Percentiles rank a stretch among this genome's conserved stretches.
Conservation (phyloP, 2,113 vertebrate genomes). For the Mormoops blainvillei region DNA sequence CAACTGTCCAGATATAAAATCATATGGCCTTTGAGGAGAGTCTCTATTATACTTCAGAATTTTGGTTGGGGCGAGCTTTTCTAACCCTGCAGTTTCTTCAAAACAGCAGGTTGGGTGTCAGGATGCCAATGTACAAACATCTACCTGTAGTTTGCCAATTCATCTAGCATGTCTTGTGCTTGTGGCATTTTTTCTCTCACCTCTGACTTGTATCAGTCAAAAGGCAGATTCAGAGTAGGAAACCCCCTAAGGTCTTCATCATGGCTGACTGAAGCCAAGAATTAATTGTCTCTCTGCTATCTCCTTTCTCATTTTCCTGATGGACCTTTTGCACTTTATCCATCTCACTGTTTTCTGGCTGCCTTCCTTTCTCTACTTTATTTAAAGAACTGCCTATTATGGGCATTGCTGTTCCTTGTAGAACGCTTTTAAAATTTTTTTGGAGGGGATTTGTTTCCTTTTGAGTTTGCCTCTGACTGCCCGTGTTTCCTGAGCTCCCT, state of each 20-base stretch:
- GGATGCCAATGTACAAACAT: neutral
- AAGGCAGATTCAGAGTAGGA: conserved; percentile 43
- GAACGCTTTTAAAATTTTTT: conserved; percentile 33
- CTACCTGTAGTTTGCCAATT: neutral
- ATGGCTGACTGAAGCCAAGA: conserved; percentile 35
- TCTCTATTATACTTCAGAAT: neutral
- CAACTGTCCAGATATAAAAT: neutral
- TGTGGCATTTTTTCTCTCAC: conserved; percentile 41
- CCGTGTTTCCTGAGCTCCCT: neutral
- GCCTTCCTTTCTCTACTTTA: conserved; percentile 2
- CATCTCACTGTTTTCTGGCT: conserved; percentile 29
- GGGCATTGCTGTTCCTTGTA: conserved; percentile 16
- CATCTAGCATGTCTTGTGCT: conserved; percentile 47
- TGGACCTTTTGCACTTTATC: conserved; percentile 27
- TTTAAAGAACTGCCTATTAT: conserved; percentile 42
- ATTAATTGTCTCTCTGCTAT: conserved; percentile 49
- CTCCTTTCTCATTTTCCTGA: conserved; percentile 41
- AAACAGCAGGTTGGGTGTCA: neutral
- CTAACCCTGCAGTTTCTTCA: neutral
- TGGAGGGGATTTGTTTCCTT: neutral
- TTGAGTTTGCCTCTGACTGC: neutral
- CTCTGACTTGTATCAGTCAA: conserved; percentile 45
- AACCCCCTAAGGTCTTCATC: conserved; percentile 41
- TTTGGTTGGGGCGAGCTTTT: neutral
- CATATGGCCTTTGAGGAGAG: neutral